Evolutionary conservation across 2,113 vertebrate genomes (phyloP).

Genomic region (Malurus melanocephalus): DNA sequence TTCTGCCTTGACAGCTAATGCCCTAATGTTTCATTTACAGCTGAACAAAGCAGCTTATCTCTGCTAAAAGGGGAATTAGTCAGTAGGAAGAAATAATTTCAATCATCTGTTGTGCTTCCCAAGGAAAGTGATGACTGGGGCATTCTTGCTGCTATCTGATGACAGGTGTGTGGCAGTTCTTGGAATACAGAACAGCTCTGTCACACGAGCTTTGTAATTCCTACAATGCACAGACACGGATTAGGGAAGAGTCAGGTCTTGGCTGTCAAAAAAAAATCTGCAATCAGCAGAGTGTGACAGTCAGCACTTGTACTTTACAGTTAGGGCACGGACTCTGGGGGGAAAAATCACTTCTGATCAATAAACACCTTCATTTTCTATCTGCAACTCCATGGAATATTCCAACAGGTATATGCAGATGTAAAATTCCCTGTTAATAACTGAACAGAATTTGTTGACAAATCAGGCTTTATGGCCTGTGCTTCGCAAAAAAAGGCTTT

Average conservation of each 20-base stretch:
- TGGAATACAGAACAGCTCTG: constrained; percentile 71
- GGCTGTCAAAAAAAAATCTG: constrained; percentile 70
- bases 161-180: constrained; percentile 72
- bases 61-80: constrained; percentile 80
- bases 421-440: not conserved
- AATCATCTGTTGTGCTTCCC: constrained; percentile 73
- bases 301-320: constrained; percentile 71
- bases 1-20: constrained; percentile 79
- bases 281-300: constrained; percentile 57
- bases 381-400: not conserved
- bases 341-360: constrained; percentile 66
- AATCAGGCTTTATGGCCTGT: not conserved
- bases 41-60: constrained; percentile 79
- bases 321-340: constrained; percentile 48
- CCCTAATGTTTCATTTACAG: constrained; percentile 82
- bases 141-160: constrained; percentile 65
- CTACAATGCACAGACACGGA: constrained; percentile 73
- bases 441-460: not conserved
- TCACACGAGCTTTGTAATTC: constrained; percentile 73
- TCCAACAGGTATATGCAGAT: not conserved
- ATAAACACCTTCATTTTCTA: constrained; percentile 63
- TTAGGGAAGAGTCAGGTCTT: constrained; percentile 71
- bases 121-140: constrained; percentile 71
- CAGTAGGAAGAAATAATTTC: constrained; percentile 78
- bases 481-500: not conserved